Evolutionary conservation across 2,113 vertebrate species (phyloP).

Genomic region (Protobothrops mucrosquamatus): DNA sequence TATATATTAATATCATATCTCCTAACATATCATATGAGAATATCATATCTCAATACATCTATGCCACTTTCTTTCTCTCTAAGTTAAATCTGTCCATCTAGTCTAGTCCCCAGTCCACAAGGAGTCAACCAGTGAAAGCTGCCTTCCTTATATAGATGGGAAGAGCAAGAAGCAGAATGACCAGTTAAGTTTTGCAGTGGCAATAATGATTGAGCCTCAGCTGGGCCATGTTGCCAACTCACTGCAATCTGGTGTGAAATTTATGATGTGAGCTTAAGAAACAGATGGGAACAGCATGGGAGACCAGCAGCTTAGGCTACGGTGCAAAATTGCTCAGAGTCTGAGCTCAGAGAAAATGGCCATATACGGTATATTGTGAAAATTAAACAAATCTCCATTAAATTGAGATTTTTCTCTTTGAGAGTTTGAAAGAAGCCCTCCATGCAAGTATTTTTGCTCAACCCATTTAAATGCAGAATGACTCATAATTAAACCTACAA

Average conservation of each 20-base stretch:
- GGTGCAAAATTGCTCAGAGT: neutral
- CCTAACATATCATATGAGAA: neutral
- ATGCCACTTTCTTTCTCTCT: neutral
- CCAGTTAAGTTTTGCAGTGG: neutral
- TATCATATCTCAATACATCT: neutral
- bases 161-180: neutral
- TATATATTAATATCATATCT: neutral
- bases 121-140: neutral
- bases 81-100: neutral
- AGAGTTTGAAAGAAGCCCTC: neutral
- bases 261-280: neutral
- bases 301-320: neutral
- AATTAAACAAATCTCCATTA: neutral
- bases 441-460: neutral
- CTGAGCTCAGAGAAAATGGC: neutral
- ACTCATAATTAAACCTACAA: neutral
- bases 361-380: neutral
- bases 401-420: neutral
- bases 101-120: neutral
- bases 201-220: neutral
- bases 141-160: neutral
- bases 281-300: neutral
- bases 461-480: neutral
- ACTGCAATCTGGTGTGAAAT: neutral
- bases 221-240: neutral